These are phyloP conservation scores for Agrotis puta DNA, from an alignment of 2,888 invertebrate species.

Conservation along the genomic window DNA sequence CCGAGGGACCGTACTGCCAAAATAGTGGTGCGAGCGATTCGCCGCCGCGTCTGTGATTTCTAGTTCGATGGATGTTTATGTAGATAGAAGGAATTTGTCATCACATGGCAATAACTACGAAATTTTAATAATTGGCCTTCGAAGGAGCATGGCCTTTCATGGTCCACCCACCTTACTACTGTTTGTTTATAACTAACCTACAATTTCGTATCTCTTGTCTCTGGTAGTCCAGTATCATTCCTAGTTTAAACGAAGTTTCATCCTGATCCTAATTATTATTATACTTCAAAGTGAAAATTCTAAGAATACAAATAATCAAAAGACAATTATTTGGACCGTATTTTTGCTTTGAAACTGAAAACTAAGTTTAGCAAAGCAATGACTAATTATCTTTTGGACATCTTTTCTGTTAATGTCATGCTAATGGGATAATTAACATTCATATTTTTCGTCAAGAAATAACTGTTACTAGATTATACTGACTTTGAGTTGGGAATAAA, in stretches of 20 bases:
- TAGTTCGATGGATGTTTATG: no score
- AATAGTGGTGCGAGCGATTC: no score
- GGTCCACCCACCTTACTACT: no score
- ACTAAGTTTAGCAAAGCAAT: neutral
- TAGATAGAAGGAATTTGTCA: no score
- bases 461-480: slow-evolving; percentile 1
- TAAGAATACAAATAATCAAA: slow-evolving; percentile 2
- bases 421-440: slow-evolving; percentile 31
- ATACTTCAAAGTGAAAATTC: neutral
- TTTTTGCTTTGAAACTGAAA: slow-evolving; percentile 7
- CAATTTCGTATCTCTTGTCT: neutral
- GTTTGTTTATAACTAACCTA: neutral
- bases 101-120: no score
- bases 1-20: no score
- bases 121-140: no score
- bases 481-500: neutral
- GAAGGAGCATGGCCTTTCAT: no score
- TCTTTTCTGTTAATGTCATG: slow-evolving; percentile 5
- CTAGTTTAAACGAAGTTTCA: neutral
- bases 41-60: no score
- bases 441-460: neutral
- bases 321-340: neutral
- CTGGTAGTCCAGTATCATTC: neutral
- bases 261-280: neutral
- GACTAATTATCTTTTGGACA: slow-evolving; percentile 21